Percentiles rank a stretch among this genome's conserved stretches.
Evolutionary conservation across 2,888 invertebrate genomes (phyloP).

Genomic region (Lymantria monacha): DNA sequence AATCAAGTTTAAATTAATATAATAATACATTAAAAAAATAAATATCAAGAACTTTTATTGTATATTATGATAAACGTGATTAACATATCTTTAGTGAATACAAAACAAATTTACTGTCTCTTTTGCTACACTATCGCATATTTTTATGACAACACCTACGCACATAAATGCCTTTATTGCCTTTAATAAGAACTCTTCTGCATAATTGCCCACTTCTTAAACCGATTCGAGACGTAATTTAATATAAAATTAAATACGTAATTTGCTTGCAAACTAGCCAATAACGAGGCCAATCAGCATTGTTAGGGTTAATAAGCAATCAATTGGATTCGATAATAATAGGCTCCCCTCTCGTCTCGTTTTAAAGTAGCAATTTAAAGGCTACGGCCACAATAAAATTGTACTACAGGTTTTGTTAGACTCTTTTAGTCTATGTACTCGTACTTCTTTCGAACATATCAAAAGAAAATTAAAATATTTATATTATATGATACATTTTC

Average conservation of each 20-base stretch:
- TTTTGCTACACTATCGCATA: no score
- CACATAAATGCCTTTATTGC: constrained; percentile 11
- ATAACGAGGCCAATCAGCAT: constrained; percentile 45
- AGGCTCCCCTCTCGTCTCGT: constrained; percentile 34
- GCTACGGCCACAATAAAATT: background rate
- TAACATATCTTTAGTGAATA: background rate
- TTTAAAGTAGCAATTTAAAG: constrained; percentile 27
- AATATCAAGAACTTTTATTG: no score
- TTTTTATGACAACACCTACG: background rate
- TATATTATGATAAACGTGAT: no score
- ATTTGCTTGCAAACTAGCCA: constrained; percentile 52
- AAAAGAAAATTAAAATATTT: no score
- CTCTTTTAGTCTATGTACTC: no score
- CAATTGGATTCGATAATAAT: constrained; percentile 43
- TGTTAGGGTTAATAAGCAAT: constrained; percentile 40
- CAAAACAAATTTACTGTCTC: background rate
- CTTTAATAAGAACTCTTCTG: constrained; percentile 9
- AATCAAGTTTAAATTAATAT: no score
- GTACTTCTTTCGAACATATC: no score
- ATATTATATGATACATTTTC: no score
- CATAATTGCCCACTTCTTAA: constrained; percentile 23
- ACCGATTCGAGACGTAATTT: constrained; percentile 26
- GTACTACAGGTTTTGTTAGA: no score
- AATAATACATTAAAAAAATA: no score
- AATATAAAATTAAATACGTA: constrained; percentile 48